Conservation (phyloP, 2,797 vertebrate species). For the Leptatherina wallacei region DNA sequence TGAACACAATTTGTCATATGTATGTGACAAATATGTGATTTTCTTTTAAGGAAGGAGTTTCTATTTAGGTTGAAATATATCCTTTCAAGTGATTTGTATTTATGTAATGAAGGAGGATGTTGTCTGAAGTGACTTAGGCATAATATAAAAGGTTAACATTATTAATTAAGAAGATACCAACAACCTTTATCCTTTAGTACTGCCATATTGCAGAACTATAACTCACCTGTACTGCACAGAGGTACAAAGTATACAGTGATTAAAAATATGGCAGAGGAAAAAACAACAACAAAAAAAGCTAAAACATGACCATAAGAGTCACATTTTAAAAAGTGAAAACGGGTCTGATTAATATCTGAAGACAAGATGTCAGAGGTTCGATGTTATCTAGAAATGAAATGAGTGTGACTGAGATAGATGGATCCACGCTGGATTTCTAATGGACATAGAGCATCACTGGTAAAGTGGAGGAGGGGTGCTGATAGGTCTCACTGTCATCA, state of each 20-base stretch:
- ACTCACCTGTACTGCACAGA: no score
- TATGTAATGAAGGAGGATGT: no score
- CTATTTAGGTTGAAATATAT: no score
- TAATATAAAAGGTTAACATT: no score
- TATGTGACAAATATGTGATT: not conserved
- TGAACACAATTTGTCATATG: not conserved
- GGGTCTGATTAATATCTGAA: not conserved
- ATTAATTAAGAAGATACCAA: no score
- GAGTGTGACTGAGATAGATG: not conserved
- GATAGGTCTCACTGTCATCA: not conserved
- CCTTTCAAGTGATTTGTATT: no score
- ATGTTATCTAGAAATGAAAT: not conserved
- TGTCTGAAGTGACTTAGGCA: no score
- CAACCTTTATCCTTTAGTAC: no score
- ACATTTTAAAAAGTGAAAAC: not conserved
- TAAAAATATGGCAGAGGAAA: not conserved
- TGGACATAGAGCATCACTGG: not conserved
- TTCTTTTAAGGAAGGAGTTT: not conserved
- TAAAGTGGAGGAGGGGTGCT: not conserved
- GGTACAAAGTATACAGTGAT: no score
- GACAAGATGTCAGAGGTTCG: not conserved
- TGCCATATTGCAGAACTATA: no score
- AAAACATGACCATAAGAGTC: not conserved
- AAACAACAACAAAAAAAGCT: not conserved
- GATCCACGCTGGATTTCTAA: not conserved